A percentile compares a stretch with the other conserved stretches of the same genome.
Evolutionary conservation across 2,113 vertebrate genomes (phyloP).

Genomic region (Telmatochromis sp.): DNA sequence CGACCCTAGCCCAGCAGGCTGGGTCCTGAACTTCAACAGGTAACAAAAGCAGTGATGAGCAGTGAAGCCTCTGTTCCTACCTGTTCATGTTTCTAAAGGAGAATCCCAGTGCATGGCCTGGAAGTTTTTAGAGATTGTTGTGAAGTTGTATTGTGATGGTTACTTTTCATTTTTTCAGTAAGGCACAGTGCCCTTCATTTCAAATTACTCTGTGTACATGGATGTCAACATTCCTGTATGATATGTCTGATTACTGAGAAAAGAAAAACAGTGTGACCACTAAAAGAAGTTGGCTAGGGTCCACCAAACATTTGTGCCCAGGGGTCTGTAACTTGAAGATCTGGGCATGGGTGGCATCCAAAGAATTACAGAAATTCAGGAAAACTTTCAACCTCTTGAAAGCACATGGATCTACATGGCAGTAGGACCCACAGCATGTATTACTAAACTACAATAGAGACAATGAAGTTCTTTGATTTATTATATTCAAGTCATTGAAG

Average conservation of each 20-base stretch:
- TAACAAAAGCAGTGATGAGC: neutral
- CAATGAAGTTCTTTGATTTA: constrained; percentile 39
- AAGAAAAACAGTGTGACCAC: neutral
- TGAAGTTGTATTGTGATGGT: neutral
- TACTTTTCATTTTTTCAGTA: neutral
- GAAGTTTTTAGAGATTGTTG: neutral
- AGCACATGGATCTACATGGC: neutral
- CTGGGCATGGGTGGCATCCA: neutral
- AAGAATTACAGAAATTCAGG: neutral
- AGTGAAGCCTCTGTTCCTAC: neutral
- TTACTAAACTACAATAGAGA: neutral
- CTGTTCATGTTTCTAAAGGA: neutral
- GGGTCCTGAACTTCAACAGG: neutral
- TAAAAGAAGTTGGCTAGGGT: neutral
- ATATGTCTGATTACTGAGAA: neutral
- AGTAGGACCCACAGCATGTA: neutral
- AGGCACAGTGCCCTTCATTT: neutral
- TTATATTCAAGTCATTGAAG: constrained; percentile 49
- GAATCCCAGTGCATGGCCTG: neutral
- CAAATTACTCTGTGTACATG: neutral
- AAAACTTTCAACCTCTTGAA: neutral
- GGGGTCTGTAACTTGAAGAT: neutral
- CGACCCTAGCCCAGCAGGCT: neutral
- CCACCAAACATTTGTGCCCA: neutral
- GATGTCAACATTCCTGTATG: neutral